phyloP scores from a whole-genome alignment of 2,888 invertebrate species.

The Cataglyphis livida region DNA sequence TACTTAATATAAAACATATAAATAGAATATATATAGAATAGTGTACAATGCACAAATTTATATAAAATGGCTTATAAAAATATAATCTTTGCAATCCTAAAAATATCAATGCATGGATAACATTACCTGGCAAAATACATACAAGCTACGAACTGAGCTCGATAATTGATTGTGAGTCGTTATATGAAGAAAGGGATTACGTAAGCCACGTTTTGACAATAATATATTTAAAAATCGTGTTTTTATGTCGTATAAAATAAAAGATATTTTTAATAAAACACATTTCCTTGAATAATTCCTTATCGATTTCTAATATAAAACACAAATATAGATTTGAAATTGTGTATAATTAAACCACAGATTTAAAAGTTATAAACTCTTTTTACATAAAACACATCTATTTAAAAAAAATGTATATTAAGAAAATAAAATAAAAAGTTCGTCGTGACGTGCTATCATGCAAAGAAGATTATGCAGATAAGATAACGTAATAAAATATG shows the following conservation, averaged over 20 bases:
- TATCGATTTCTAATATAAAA: background rate
- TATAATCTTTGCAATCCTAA: slow-evolving; percentile 1
- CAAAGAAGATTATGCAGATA: background rate
- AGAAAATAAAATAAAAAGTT: no score
- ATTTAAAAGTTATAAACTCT: background rate
- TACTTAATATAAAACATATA: background rate
- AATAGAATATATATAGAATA: background rate
- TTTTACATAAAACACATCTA: background rate
- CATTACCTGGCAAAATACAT: background rate
- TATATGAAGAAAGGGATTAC: background rate
- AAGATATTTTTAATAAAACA: background rate
- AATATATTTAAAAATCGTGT: background rate
- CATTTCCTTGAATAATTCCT: background rate
- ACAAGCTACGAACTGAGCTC: slow-evolving; percentile 12
- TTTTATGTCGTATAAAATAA: background rate
- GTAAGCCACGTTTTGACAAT: background rate
- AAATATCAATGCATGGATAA: background rate
- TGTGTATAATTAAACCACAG: background rate
- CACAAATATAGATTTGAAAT: background rate
- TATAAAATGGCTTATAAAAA: slow-evolving; percentile 17
- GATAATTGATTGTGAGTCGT: background rate
- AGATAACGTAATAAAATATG: background rate
- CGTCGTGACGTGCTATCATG: background rate
- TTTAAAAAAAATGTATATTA: background rate
- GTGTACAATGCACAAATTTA: background rate